Percentiles rank a stretch among this genome's conserved stretches.
phyloP scores from a whole-genome alignment of 2,797 vertebrate genomes.

The Benthosema pterotum region DNA sequence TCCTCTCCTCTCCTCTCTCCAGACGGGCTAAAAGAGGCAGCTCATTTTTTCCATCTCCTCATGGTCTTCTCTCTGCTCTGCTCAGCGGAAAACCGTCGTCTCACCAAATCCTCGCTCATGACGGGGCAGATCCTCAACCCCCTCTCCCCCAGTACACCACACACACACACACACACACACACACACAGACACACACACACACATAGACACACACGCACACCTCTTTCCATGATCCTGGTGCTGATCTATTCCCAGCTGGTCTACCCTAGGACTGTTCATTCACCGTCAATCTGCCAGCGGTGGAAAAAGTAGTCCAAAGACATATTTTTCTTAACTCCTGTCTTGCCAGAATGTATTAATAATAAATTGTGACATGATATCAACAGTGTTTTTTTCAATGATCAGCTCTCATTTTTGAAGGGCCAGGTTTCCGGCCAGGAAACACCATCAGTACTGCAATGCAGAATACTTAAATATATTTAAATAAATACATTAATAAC shows the following conservation, averaged over 20 bases:
- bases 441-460: too few relatives aligned
- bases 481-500: too few relatives aligned
- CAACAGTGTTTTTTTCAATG: too few relatives aligned
- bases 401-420: too few relatives aligned
- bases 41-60: conserved; percentile 69
- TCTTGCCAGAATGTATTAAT: too few relatives aligned
- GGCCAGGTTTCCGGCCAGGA: too few relatives aligned
- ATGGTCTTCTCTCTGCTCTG: conserved; percentile 37
- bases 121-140: conserved; percentile 44
- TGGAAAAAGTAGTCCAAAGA: too few relatives aligned
- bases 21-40: conserved; percentile 27
- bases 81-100: conserved; percentile 60
- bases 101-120: conserved; percentile 57
- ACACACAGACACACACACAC: too few relatives aligned
- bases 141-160: conserved; percentile 12
- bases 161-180: conserved; percentile 4
- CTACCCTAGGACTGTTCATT: background rate
- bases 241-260: conserved; percentile 3
- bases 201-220: too few relatives aligned
- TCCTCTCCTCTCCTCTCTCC: conserved; percentile 20
- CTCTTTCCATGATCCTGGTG: conserved; percentile 31
- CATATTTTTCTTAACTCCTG: too few relatives aligned
- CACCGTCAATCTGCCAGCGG: background rate
- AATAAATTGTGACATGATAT: too few relatives aligned
- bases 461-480: too few relatives aligned